A percentile compares a stretch with the other conserved stretches of the same genome.
phyloP scores from a whole-genome alignment of 2,888 invertebrate genomes.

The Scelioninae gen. 1 region DNA sequence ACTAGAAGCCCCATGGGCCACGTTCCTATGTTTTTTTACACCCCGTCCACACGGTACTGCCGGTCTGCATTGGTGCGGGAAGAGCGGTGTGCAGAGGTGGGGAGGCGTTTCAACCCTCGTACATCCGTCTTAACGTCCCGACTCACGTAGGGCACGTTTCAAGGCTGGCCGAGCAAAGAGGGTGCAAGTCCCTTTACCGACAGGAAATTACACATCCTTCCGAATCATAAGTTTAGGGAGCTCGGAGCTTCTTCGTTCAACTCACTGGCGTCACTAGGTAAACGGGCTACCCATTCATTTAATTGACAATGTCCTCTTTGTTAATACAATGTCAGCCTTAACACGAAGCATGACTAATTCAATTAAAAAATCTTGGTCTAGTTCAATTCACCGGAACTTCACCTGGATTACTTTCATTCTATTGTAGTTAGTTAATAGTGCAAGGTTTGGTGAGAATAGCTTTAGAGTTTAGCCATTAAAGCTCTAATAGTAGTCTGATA shows the following conservation, averaged over 20 bases:
- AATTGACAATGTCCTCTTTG: slow-evolving; percentile 72
- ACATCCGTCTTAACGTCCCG: slow-evolving; percentile 71
- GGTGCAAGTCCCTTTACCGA: slow-evolving; percentile 76
- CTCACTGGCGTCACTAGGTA: slow-evolving; percentile 55
- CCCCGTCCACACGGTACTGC: slow-evolving; percentile 60
- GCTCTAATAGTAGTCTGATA: slow-evolving; percentile 3
- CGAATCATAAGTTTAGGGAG: slow-evolving; percentile 77
- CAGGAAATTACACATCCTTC: slow-evolving; percentile 83
- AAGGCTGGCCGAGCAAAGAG: slow-evolving; percentile 75
- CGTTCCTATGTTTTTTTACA: slow-evolving; percentile 66
- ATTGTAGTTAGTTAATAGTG: not conserved
- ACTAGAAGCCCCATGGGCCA: slow-evolving; percentile 67
- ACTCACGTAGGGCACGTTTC: slow-evolving; percentile 74
- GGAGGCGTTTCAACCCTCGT: slow-evolving; percentile 58
- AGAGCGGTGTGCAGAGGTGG: slow-evolving; percentile 7
- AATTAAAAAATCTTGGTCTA: slow-evolving; percentile 60
- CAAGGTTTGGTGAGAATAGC: not conserved
- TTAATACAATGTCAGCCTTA: slow-evolving; percentile 58
- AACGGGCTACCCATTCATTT: slow-evolving; percentile 68
- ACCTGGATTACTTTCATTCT: slow-evolving; percentile 11
- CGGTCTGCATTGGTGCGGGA: slow-evolving; percentile 56
- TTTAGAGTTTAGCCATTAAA: not conserved
- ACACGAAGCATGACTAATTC: slow-evolving; percentile 31
- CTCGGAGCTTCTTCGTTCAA: slow-evolving; percentile 68
- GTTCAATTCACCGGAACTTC: slow-evolving; percentile 36